Evolutionary conservation across 2,797 vertebrate genomes (phyloP).

Genomic region (Tenualosa ilisha): DNA sequence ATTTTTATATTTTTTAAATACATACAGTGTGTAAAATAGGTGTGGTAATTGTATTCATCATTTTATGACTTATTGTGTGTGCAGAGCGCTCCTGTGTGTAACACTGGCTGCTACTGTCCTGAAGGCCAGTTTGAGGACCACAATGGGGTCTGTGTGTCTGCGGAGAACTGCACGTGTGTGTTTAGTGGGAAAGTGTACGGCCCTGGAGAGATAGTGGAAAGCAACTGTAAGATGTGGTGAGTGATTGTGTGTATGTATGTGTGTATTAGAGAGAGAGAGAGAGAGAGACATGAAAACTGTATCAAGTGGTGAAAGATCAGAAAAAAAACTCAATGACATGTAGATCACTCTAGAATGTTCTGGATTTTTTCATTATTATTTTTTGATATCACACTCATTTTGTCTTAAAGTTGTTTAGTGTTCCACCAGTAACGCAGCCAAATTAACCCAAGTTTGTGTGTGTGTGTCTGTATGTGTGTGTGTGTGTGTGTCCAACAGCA

Average conservation of each 20-base stretch:
- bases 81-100: conserved; percentile 64
- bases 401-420: too few species aligned
- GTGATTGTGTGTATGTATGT: neutral
- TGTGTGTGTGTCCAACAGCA: conserved; percentile 56
- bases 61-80: conserved; percentile 13
- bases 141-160: conserved; percentile 70
- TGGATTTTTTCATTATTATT: too few species aligned
- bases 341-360: too few species aligned
- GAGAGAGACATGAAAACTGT: too few species aligned
- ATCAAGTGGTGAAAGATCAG: too few species aligned
- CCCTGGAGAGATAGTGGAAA: conserved; percentile 66
- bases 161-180: conserved; percentile 75
- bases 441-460: too few species aligned
- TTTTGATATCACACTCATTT: too few species aligned
- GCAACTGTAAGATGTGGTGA: conserved; percentile 80
- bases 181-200: conserved; percentile 72
- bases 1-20: too few species aligned
- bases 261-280: neutral
- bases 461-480: neutral
- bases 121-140: conserved; percentile 74
- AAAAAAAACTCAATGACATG: too few species aligned
- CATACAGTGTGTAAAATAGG: too few species aligned
- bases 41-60: too few species aligned
- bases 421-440: too few species aligned
- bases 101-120: conserved; percentile 81